phyloP scores from a whole-genome alignment of 2,888 invertebrate species.

The Nebria salina region DNA sequence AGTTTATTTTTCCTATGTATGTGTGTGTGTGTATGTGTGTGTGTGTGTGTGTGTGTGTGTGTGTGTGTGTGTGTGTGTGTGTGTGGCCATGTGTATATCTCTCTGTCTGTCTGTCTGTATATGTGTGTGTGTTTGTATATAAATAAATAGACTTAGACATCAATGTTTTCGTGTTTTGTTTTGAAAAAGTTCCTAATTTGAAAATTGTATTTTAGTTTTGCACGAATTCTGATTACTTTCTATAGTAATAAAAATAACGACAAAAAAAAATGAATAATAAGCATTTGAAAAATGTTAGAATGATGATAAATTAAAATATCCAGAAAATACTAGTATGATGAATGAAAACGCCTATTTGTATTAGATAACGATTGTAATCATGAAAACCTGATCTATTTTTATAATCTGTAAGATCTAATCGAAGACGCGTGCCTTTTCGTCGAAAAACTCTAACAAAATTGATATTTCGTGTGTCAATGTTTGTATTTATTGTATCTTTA shows the following conservation, averaged over 20 bases:
- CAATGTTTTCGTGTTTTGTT: too few species aligned
- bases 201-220: not conserved
- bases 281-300: not conserved
- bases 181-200: not conserved
- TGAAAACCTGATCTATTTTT: constrained; percentile 14
- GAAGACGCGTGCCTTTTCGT: not conserved
- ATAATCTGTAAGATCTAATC: not conserved
- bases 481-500: constrained; percentile 18
- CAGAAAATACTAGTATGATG: not conserved
- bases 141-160: too few species aligned
- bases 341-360: not conserved
- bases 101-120: too few species aligned
- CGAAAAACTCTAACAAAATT: not conserved
- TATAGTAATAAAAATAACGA: not conserved
- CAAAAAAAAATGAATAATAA: not conserved
- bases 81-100: too few species aligned
- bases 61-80: too few species aligned
- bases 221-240: not conserved
- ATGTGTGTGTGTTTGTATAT: too few species aligned
- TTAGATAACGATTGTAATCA: not conserved
- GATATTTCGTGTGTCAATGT: not conserved
- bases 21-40: too few species aligned
- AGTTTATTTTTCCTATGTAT: too few species aligned
- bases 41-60: too few species aligned
- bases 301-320: not conserved